phyloP scores from a whole-genome alignment of 2,888 invertebrate genomes.

The Cynaeus angustus region DNA sequence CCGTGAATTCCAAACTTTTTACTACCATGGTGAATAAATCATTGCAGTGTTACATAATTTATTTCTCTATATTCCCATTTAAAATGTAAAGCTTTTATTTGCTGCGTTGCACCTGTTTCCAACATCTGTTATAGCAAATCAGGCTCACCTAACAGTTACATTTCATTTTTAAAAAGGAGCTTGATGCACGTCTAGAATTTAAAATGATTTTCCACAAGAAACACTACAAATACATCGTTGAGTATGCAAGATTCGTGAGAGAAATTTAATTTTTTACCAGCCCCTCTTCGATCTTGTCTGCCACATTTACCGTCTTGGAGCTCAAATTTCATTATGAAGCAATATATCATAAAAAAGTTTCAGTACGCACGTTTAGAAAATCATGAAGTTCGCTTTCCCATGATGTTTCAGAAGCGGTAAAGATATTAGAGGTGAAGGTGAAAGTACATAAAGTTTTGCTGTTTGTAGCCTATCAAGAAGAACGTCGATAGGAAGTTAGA shows the following conservation, averaged over 20 bases:
- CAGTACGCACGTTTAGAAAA: no score
- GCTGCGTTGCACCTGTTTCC: slow-evolving; percentile 1
- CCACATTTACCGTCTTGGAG: neutral
- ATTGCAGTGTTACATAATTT: neutral
- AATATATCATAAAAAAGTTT: neutral
- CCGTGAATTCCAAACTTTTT: neutral
- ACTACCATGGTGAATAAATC: neutral
- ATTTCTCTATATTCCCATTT: neutral
- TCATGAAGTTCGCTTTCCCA: no score
- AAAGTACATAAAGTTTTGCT: no score
- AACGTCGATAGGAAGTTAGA: no score
- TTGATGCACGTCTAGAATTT: neutral
- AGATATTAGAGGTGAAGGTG: no score
- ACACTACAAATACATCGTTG: neutral
- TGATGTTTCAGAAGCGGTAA: neutral
- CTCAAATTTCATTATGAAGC: neutral
- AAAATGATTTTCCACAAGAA: neutral
- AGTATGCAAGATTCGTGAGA: neutral
- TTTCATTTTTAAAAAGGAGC: neutral
- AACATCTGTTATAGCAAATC: neutral
- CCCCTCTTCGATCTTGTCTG: neutral
- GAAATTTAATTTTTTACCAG: slow-evolving; percentile 3
- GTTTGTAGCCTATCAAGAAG: no score
- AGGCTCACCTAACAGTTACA: neutral
- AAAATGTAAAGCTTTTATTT: neutral